phyloP scores from a whole-genome alignment of 2,113 vertebrate species.

The Phoxinus phoxinus region DNA sequence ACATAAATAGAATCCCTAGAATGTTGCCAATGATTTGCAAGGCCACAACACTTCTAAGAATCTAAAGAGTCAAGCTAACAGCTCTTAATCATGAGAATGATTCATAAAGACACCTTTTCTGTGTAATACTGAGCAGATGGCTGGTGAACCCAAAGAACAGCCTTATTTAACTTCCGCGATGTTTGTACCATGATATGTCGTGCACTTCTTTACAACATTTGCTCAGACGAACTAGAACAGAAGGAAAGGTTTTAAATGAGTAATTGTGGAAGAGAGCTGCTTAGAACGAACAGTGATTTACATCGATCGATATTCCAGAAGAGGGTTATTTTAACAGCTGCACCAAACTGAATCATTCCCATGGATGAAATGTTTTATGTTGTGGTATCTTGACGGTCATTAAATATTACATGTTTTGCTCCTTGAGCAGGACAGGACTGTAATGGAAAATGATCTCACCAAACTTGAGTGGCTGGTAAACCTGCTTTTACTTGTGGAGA shows the following conservation, averaged over 20 bases:
- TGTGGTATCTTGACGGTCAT: not conserved
- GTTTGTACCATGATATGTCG: not conserved
- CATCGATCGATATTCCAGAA: conserved; percentile 4
- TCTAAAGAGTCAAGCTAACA: not conserved
- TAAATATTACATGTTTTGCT: not conserved
- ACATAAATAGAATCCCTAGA: conserved; percentile 33
- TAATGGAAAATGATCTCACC: conserved; percentile 10
- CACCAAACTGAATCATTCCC: not conserved
- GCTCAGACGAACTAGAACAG: not conserved
- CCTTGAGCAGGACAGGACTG: not conserved
- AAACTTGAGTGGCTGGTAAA: conserved; percentile 11
- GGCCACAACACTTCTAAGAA: conserved; percentile 24
- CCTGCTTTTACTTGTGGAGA: not conserved
- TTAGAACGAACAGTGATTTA: conserved; percentile 8
- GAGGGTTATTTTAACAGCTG: conserved; percentile 22
- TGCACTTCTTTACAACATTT: not conserved
- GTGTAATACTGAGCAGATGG: conserved; percentile 25
- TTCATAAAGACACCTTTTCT: conserved; percentile 21
- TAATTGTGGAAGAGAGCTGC: conserved; percentile 8
- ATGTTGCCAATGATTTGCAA: conserved; percentile 34
- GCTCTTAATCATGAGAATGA: not conserved
- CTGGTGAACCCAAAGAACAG: conserved; percentile 18
- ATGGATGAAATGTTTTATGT: not conserved
- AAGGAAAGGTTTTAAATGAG: not conserved
- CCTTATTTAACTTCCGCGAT: not conserved